Evolutionary conservation across 2,888 invertebrate genomes (phyloP), one percentile per base, ranked within the genome.

Genomic region (Nephrotoma guestfalica): DNA sequence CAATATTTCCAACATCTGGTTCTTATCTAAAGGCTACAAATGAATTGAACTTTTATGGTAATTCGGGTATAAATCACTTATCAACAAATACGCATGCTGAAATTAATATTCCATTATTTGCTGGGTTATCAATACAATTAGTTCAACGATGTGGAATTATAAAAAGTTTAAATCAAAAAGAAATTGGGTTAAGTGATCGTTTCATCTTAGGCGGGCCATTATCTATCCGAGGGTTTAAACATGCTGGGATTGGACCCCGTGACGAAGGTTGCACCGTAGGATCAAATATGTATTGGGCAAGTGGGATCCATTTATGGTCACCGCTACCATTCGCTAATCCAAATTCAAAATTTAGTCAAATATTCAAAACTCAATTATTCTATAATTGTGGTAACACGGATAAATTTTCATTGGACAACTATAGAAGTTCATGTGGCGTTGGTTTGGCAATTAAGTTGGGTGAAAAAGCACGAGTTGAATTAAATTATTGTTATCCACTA

Each of bases 401-500:
- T 57, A 88, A 89, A 86, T 91, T 92, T 86, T 90, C 94, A 88
- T 88, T 90, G 86, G 93, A 93, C 86, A 93, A 93, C 87, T 92
- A 94, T 89, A 93, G 99, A 87, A 93, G 95, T 89, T 94, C 98
- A 3, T 94, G 94, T 89, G 99, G 99, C 45, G 91, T 95, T 86
- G 99, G 98, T 15, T 90, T 98, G 86, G 97, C 96, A 13, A 93
- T 98, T 90, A 94, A 96, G 88, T 92, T 99, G 87, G 97, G 95
- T 88, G 93, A 96, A 88, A 93, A 95, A 88, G 98, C 98, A n/a
- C 93, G 98, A 87, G 93, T 99, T 86, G 99, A 99, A 93, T 93
- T 99, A 86, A 99, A 99, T 93, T 98, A 99, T 92, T 96, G 97
- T 91, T 92, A 96, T 89, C 99, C 99, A 83, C 89, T 96, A 86